phyloP scores from a whole-genome alignment of 2,888 invertebrate genomes.

The Meloe dianella region DNA sequence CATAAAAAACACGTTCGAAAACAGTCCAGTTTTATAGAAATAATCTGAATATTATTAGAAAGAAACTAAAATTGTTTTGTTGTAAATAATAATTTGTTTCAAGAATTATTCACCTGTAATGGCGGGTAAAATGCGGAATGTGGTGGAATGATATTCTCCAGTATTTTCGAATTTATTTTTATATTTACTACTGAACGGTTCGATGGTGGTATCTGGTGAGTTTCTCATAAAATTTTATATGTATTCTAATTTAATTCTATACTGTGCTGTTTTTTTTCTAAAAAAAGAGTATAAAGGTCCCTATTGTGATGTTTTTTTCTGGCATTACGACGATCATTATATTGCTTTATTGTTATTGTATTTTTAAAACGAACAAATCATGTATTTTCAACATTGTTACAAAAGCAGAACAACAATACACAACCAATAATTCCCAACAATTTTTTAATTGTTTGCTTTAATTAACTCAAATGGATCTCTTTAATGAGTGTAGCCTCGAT shows the following conservation, averaged over 20 bases:
- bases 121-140: too few species aligned
- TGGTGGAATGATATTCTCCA: background rate
- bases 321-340: conserved; percentile 27
- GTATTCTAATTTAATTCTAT: conserved; percentile 40
- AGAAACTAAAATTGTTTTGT: too few species aligned
- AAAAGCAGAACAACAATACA: background rate
- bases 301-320: background rate
- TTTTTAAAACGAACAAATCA: conserved; percentile 17
- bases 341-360: conserved; percentile 30
- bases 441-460: background rate
- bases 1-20: too few species aligned
- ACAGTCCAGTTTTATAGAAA: too few species aligned
- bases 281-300: background rate
- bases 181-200: conserved; percentile 21
- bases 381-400: conserved; percentile 5
- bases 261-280: conserved; percentile 30
- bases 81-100: too few species aligned
- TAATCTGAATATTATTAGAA: too few species aligned
- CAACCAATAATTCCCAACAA: background rate
- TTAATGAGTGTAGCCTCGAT: background rate
- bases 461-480: background rate
- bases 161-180: background rate
- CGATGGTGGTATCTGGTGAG: conserved; percentile 37
- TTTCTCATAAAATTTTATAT: conserved; percentile 44
- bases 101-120: background rate